Conservation (phyloP, 2,797 vertebrate species). For the Esox masquinongy region DNA sequence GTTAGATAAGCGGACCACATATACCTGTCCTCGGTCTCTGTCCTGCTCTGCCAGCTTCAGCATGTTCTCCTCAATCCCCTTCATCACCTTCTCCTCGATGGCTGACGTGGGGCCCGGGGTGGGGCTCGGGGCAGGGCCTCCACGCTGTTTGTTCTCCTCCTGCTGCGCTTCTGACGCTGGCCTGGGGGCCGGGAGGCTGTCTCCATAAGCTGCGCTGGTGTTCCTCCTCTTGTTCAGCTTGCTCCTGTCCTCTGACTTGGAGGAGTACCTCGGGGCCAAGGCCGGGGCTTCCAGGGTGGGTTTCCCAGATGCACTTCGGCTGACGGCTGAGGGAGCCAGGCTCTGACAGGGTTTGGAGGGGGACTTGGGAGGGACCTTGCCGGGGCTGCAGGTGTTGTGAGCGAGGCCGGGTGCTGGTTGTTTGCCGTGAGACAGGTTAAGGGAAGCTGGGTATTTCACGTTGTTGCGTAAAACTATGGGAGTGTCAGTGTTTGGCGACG, state of each 20-base stretch:
- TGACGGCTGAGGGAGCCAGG: slow-evolving; percentile 62
- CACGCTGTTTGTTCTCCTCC: slow-evolving; percentile 52
- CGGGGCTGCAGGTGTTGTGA: slow-evolving; percentile 82
- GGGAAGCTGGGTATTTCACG: slow-evolving; percentile 77
- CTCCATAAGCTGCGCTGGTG: slow-evolving; percentile 52
- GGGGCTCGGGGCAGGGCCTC: too few relatives aligned
- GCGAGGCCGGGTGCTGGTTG: slow-evolving; percentile 71
- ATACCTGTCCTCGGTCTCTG: slow-evolving; percentile 46
- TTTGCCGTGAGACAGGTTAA: slow-evolving; percentile 74
- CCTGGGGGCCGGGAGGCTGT: slow-evolving; percentile 73
- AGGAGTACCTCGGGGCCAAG: slow-evolving; percentile 69
- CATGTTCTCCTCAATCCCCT: slow-evolving; percentile 94
- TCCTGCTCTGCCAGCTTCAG: slow-evolving; percentile 91
- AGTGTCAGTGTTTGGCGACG: slow-evolving; percentile 73
- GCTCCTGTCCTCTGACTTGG: slow-evolving; percentile 77
- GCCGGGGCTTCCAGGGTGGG: slow-evolving; percentile 44
- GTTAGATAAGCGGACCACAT: not conserved
- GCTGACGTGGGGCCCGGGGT: slow-evolving; percentile 65
- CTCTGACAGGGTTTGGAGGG: slow-evolving; percentile 81
- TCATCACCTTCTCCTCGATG: slow-evolving; percentile 98
- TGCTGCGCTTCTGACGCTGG: slow-evolving; percentile 49
- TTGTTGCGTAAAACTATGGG: slow-evolving; percentile 78
- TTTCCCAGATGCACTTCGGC: slow-evolving; percentile 63
- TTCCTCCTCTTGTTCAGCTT: slow-evolving; percentile 79
- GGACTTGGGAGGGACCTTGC: slow-evolving; percentile 86